Conservation (phyloP, 1,140 invertebrate genomes). For the Drosophila watanabei region DNA sequence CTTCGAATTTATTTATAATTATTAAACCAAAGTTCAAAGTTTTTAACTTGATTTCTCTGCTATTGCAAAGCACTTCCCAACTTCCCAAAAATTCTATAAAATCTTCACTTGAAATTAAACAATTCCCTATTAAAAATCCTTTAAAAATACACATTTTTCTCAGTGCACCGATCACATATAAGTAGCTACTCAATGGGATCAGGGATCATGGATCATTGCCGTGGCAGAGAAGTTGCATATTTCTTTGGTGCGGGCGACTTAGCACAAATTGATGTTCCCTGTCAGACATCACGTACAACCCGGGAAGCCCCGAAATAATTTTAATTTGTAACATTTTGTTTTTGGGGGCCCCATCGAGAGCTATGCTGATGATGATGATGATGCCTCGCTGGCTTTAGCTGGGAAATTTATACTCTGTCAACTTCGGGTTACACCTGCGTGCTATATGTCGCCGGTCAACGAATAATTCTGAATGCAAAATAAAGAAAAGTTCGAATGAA, state of each 20-base stretch:
- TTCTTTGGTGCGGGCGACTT: constrained; percentile 56
- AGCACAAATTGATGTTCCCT: constrained; percentile 72
- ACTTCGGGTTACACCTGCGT: constrained; percentile 57
- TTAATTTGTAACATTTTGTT: constrained; percentile 63
- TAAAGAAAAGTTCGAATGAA: constrained; percentile 33
- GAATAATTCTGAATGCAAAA: constrained; percentile 16
- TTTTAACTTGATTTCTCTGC: too few relatives aligned
- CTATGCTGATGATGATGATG: too few relatives aligned
- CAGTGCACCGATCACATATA: constrained; percentile 12
- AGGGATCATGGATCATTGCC: constrained; percentile 56
- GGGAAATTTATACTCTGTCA: constrained; percentile 47
- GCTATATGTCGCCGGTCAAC: constrained; percentile 36
- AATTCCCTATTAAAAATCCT: too few relatives aligned
- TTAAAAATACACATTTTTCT: neutral
- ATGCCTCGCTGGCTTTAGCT: constrained; percentile 6
- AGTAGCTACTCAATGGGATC: constrained; percentile 11
- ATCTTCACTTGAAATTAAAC: neutral
- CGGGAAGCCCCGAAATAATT: constrained; percentile 27
- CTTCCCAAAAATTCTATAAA: neutral
- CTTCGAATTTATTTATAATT: neutral
- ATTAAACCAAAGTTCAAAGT: neutral
- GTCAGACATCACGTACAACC: constrained; percentile 51
- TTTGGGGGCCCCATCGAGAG: constrained; percentile 21
- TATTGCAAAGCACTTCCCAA: neutral
- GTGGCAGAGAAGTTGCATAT: constrained; percentile 52